Base-by-base conservation (phyloP, 2,888 invertebrate species). In the Syrista parreyssii region DNA sequence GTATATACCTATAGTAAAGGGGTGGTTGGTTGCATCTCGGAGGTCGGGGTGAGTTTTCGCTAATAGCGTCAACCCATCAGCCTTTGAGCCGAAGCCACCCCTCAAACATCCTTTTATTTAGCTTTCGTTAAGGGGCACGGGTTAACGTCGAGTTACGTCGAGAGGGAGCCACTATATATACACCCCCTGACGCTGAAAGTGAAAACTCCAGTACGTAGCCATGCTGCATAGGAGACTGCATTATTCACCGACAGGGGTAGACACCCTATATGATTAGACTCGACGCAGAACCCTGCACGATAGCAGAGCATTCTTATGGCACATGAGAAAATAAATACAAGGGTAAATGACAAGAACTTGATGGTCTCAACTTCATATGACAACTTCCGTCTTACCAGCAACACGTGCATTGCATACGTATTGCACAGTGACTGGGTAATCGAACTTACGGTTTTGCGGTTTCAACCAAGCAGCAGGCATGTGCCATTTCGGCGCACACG, bases 51-150 rank as follows among this genome's bases (percentile, higher is more conserved):
- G 81, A 81, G 84, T 83, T 86, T 85, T 84, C 82, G 83, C 84
- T 87, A 88, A 88, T 87, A 87, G 86, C 88, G 85, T 87, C 85
- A 86, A 86, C 85, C 84, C 83, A 83, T 85, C 85, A 82, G 83
- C 85, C 88, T 88, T 89, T 88, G 88, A 88, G 85, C 84, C 80
- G 76, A 78, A 69, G 81, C 82, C 83, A 85, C 82, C 83, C 86
- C 81, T 80, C 82, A 86, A 87, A 87, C 87, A 86, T 87, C 84
- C 86, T 88, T 88, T 88, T 87, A 86, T 88, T 85, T 85, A 83
- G 83, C 84, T 84, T 84, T 83, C 84, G 82, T 86, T 84, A 85
- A 77, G 40, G 78, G 72, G 78, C 78, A 82, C 79, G 82, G 78
- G 76, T 1, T 55, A 55, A 1, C 23, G 6, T 9, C 4, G 40